These are phyloP conservation scores for Bombus soroeensis DNA, from an alignment of 1,140 invertebrate genomes.

Conservation along the genomic window DNA sequence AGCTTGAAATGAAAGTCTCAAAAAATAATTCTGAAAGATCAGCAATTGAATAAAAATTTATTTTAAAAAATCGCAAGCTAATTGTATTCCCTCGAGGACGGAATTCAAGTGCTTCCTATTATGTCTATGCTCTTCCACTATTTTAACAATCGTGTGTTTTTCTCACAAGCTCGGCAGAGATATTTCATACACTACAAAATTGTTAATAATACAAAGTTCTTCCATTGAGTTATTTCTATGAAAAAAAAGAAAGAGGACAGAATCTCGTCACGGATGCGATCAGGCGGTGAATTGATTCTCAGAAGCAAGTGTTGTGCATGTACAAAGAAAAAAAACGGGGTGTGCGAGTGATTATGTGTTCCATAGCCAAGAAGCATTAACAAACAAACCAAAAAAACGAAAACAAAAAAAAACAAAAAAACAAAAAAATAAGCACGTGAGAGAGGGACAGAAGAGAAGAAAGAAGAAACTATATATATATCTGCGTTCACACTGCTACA, in stretches of 20 bases:
- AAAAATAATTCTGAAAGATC: background rate
- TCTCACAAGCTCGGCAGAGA: background rate
- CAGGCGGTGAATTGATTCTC: slow-evolving; percentile 35
- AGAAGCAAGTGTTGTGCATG: slow-evolving; percentile 41
- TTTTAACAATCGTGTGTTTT: background rate
- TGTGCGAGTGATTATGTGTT: slow-evolving; percentile 70
- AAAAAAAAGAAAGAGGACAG: background rate
- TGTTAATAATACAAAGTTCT: background rate
- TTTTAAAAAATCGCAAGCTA: background rate
- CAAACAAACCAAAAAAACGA: slow-evolving; percentile 40
- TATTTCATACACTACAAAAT: background rate
- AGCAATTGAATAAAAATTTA: background rate
- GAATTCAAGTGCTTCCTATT: slow-evolving; percentile 43
- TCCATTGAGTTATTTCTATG: slow-evolving; percentile 18
- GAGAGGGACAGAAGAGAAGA: slow-evolving; percentile 46
- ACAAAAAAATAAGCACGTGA: slow-evolving; percentile 27
- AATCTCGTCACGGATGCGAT: slow-evolving; percentile 47
- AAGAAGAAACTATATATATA: slow-evolving; percentile 51
- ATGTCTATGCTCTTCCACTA: slow-evolving; percentile 29
- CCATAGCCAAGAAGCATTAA: slow-evolving; percentile 59
- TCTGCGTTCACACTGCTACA: slow-evolving; percentile 50
- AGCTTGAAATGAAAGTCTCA: background rate
- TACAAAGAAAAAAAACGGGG: slow-evolving; percentile 50
- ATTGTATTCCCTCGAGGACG: background rate
- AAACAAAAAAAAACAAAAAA: slow-evolving; percentile 18